Base-by-base conservation (phyloP, 2,113 vertebrate genomes). In the Chascanopsetta lugubris region DNA sequence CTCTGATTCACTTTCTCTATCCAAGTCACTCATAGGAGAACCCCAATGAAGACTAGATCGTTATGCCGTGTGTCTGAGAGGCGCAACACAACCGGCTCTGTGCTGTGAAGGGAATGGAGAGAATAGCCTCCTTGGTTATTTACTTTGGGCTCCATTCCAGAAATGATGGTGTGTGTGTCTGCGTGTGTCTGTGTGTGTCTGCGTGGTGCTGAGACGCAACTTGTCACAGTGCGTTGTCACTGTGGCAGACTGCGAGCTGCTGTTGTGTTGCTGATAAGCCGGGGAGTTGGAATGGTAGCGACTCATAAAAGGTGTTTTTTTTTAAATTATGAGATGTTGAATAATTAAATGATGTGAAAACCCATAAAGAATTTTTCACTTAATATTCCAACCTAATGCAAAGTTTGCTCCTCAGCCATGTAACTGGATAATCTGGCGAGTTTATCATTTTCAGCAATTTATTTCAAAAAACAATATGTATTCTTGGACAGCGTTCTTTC, bases 1-100 rank as follows among this genome's bases (percentile, higher is more conserved):
- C n/a, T n/a, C 13, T 54, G 36, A 57, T 22, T 70, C 36, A 22
- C 77, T 59, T 56, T 47, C 45, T 61, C 10, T 2, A 65, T 60
- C 42, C 47, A 53, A 62, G 48, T 59, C 20, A 32, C 21, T 56
- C 26, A 18, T n/a, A 57, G 45, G 53, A 63, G 49, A 27, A 38
- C 6, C 11, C 1, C 3, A 12, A 20, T n/a, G 38, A 57, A 47
- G 53, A 38, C 32, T 2, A 13, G 7, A 45, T 67, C 12, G 13
- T 69, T 46, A 69, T 30, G 27, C 48, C 27, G 21, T 46, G 8
- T 10, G 27, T 46, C 21, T 34, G n/a, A 59, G 47, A 56, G 48
- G 36, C 7, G 48, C 15, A 18, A n/a, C 40, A 8, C 50, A 21
- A 25, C 69, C 22, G 2, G 9, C 38, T 22, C 50, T 60, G 15